Evolutionary conservation across 2,113 vertebrate species (phyloP).

Genomic region (Cynoglossus semilaevis): DNA sequence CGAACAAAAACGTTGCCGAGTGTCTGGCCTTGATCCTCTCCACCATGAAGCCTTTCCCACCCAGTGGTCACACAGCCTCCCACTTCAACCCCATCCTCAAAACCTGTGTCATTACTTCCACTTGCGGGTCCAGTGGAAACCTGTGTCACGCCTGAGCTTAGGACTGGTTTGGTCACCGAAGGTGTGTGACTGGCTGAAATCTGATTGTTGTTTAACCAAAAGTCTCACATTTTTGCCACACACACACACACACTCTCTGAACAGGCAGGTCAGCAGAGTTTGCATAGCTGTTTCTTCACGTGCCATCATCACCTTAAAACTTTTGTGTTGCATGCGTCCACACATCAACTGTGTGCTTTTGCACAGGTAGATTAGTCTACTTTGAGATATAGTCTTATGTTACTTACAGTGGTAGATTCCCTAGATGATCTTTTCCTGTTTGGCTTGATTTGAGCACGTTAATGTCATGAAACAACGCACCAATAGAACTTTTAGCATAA

Average conservation of each 20-base stretch:
- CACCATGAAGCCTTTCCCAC: conserved; percentile 98
- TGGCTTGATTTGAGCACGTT: conserved; percentile 11
- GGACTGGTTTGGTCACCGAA: conserved; percentile 77
- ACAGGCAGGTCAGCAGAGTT: conserved; percentile 11
- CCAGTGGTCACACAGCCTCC: conserved; percentile 73
- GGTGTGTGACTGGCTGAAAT: conserved; percentile 83
- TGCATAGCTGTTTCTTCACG: background rate
- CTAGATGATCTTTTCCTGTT: conserved; percentile 8
- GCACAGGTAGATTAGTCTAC: conserved; percentile 15
- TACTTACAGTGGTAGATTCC: conserved; percentile 21
- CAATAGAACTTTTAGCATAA: conserved; percentile 25
- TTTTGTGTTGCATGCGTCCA: conserved; percentile 14
- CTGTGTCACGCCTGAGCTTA: conserved; percentile 80
- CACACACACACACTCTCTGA: background rate
- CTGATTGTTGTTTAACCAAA: conserved; percentile 5
- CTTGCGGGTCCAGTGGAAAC: conserved; percentile 73
- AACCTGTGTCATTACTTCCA: conserved; percentile 87
- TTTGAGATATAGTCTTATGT: conserved; percentile 41
- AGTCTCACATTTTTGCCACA: conserved; percentile 1
- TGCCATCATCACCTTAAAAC: conserved; percentile 10
- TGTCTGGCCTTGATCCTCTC: conserved; percentile 98
- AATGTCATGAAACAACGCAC: conserved; percentile 32
- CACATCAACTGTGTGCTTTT: conserved; percentile 3
- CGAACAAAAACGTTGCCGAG: conserved; percentile 96
- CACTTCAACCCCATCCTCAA: conserved; percentile 90